Conservation (phyloP, 2,797 vertebrate species). For the Parotocinclus haroldoi region DNA sequence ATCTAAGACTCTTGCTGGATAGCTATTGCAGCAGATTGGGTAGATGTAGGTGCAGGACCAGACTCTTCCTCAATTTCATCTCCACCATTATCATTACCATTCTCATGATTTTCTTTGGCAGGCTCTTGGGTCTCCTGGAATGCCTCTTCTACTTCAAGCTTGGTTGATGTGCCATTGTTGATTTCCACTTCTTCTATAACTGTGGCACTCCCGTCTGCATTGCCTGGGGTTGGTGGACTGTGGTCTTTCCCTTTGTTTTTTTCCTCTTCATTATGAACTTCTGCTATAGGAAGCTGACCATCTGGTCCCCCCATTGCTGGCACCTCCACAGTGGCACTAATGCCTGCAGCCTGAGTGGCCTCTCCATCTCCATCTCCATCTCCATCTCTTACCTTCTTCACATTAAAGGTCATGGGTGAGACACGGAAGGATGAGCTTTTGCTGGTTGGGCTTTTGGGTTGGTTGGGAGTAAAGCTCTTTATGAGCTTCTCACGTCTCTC, state of each 20-base stretch:
- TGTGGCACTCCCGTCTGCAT: conserved; percentile 53
- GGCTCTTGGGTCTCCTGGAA: conserved; percentile 60
- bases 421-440: conserved; percentile 84
- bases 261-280: conserved; percentile 66
- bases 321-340: conserved; percentile 54
- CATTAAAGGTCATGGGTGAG: conserved; percentile 78
- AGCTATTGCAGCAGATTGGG: conserved; percentile 47
- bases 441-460: conserved; percentile 81
- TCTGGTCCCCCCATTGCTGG: conserved; percentile 62
- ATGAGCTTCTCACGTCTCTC: conserved; percentile 92
- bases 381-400: conserved; percentile 81
- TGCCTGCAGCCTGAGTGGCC: conserved; percentile 8
- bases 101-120: conserved; percentile 55
- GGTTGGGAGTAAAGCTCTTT: conserved; percentile 85
- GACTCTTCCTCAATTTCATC: conserved; percentile 57
- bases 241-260: conserved; percentile 53
- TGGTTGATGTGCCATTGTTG: conserved; percentile 54
- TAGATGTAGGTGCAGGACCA: conserved; percentile 44
- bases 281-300: conserved; percentile 61
- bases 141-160: conserved; percentile 56
- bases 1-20: conserved; percentile 66
- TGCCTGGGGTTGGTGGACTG: conserved; percentile 51
- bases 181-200: conserved; percentile 57
- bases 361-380: conserved; percentile 74
- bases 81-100: conserved; percentile 35